A percentile compares a stretch with the other conserved stretches of the same genome.
Conservation (phyloP, 2,888 invertebrate species). For the Callimorpha dominula region DNA sequence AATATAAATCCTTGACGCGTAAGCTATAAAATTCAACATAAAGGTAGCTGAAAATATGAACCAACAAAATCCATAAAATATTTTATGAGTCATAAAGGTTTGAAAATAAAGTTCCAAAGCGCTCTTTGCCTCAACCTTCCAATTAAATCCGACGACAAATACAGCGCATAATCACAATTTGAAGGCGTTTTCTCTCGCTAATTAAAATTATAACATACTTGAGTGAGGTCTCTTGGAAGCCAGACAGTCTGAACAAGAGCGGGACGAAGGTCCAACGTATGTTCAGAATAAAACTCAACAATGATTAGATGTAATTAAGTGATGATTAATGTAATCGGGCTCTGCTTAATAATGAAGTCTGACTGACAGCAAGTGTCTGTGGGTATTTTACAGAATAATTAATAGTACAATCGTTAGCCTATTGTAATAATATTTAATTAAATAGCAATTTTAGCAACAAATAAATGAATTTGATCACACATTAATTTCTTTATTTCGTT, state of each 20-base stretch:
- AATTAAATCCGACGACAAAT: conserved; percentile 37
- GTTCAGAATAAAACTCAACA: conserved; percentile 44
- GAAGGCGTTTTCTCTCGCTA: conserved; percentile 32
- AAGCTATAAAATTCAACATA: conserved; percentile 3
- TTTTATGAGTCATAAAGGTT: conserved; percentile 6
- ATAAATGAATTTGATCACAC: too few species aligned
- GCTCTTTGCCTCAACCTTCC: conserved; percentile 6
- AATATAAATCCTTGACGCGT: conserved; percentile 1
- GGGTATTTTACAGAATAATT: not conserved
- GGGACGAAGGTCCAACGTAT: conserved; percentile 40
- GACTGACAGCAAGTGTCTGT: not conserved
- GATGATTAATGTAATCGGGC: conserved; percentile 26
- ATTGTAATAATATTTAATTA: too few species aligned
- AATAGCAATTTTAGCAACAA: too few species aligned
- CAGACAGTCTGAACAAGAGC: conserved; percentile 38
- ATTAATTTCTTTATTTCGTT: too few species aligned
- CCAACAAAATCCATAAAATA: conserved; percentile 15
- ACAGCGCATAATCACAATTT: conserved; percentile 35
- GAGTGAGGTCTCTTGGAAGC: conserved; percentile 15
- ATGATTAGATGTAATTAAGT: conserved; percentile 49
- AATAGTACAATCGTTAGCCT: not conserved
- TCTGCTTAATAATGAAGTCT: not conserved
- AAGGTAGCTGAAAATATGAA: conserved; percentile 4
- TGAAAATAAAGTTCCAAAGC: conserved; percentile 15
- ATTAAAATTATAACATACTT: conserved; percentile 50